Conservation (phyloP, 2,888 invertebrate genomes). For the Xestobium rufovillosum region DNA sequence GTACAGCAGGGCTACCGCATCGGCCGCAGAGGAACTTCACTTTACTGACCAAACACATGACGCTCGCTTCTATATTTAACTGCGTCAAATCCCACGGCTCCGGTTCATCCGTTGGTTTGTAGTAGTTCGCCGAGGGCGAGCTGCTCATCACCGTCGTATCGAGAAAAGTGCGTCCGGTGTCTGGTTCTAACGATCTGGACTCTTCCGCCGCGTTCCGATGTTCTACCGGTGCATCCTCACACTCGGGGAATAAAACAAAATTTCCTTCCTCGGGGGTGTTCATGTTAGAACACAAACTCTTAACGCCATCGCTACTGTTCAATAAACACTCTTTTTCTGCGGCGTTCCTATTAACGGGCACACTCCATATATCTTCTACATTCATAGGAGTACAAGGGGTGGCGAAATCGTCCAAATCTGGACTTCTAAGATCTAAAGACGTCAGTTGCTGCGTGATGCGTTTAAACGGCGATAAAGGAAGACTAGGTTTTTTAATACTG, state of each 20-base stretch:
- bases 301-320: constrained; percentile 39
- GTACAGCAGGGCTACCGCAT: constrained; percentile 64
- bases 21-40: constrained; percentile 71
- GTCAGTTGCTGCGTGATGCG: constrained; percentile 71
- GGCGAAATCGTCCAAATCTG: constrained; percentile 65
- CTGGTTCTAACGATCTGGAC: constrained; percentile 28
- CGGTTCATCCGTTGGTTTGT: constrained; percentile 71
- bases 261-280: constrained; percentile 44
- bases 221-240: constrained; percentile 40
- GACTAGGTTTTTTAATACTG: constrained; percentile 30
- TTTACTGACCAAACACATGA: constrained; percentile 79
- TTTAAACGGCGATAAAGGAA: constrained; percentile 60
- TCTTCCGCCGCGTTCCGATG: constrained; percentile 17
- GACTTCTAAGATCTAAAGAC: constrained; percentile 61
- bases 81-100: constrained; percentile 82
- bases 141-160: constrained; percentile 47
- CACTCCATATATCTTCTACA: constrained; percentile 56
- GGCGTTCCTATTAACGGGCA: constrained; percentile 32
- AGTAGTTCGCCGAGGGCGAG: constrained; percentile 68
- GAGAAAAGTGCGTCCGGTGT: constrained; percentile 41
- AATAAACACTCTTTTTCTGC: constrained; percentile 30
- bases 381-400: constrained; percentile 58
- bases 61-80: constrained; percentile 78
- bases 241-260: constrained; percentile 52
- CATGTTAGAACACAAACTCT: constrained; percentile 35